A percentile compares a stretch with the other conserved stretches of the same genome.
These are phyloP conservation scores for Dicrurus megarhynchus DNA, from an alignment of 2,113 vertebrate genomes.

Conservation along the genomic window DNA sequence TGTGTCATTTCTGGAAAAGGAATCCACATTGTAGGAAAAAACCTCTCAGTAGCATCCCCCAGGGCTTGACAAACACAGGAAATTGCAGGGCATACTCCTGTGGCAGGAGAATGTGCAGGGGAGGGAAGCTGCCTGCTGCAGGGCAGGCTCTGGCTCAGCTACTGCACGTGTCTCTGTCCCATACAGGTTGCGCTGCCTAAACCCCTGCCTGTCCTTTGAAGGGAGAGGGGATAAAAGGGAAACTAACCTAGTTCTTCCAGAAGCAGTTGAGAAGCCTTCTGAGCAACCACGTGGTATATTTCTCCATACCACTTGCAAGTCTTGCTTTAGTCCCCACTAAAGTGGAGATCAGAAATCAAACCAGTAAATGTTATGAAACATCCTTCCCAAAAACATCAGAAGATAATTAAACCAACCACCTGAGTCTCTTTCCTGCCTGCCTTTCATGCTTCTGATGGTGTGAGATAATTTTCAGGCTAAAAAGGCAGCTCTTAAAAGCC, in stretches of 20 bases:
- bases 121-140: background rate
- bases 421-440: background rate
- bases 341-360: background rate
- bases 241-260: background rate
- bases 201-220: background rate
- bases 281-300: background rate
- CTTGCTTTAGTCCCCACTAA: background rate
- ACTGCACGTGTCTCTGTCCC: rapidly evolving
- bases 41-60: too few species aligned
- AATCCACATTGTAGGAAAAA: too few species aligned
- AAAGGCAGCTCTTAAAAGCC: background rate
- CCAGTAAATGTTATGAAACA: background rate
- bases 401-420: background rate
- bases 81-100: background rate
- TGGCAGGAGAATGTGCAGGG: background rate
- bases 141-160: background rate
- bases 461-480: background rate
- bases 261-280: background rate
- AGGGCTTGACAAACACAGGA: slow-evolving; percentile 3
- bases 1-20: background rate
- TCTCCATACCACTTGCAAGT: background rate
- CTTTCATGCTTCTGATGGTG: background rate
- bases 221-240: background rate
- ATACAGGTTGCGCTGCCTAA: rapidly evolving
- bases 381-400: background rate